Evolutionary conservation across 2,888 invertebrate genomes (phyloP).

Genomic region (Anthoptus insignis): DNA sequence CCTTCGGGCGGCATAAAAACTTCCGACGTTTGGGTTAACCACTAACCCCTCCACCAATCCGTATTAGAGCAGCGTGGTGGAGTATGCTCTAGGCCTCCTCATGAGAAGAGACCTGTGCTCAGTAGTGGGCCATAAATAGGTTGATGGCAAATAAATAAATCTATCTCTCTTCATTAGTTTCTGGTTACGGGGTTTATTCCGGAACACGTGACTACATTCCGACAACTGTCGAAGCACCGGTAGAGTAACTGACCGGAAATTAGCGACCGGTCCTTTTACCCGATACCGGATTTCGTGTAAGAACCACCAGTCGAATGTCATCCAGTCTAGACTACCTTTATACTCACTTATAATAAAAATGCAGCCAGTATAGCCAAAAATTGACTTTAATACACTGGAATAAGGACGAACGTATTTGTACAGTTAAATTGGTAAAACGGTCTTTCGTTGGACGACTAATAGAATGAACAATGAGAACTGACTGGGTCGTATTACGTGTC

Average conservation of each 20-base stretch:
- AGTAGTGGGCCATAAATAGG: too few species aligned
- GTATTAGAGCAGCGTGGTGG: too few species aligned
- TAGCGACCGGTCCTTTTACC: background rate
- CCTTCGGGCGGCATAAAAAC: too few species aligned
- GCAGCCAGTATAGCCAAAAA: background rate
- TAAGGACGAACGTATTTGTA: slow-evolving; percentile 10
- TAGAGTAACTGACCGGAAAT: background rate
- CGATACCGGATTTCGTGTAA: background rate
- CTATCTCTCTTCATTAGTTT: background rate
- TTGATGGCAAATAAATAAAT: too few species aligned
- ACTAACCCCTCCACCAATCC: too few species aligned
- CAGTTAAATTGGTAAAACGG: slow-evolving; percentile 12
- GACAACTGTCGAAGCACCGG: background rate
- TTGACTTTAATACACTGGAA: slow-evolving; percentile 2
- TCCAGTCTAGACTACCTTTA: slow-evolving; percentile 29
- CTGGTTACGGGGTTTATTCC: background rate
- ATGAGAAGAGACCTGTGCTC: too few species aligned
- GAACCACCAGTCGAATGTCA: slow-evolving; percentile 7
- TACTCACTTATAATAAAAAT: background rate
- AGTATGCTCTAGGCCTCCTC: too few species aligned
- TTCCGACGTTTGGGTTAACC: too few species aligned
- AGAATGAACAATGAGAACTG: slow-evolving; percentile 24
- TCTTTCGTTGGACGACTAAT: slow-evolving; percentile 30
- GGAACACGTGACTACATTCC: background rate
- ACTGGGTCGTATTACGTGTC: slow-evolving; percentile 7